Percentiles rank a stretch among this genome's conserved stretches.
Evolutionary conservation across 2,113 vertebrate genomes (phyloP).

Genomic region (Nannobrachium achirus): DNA sequence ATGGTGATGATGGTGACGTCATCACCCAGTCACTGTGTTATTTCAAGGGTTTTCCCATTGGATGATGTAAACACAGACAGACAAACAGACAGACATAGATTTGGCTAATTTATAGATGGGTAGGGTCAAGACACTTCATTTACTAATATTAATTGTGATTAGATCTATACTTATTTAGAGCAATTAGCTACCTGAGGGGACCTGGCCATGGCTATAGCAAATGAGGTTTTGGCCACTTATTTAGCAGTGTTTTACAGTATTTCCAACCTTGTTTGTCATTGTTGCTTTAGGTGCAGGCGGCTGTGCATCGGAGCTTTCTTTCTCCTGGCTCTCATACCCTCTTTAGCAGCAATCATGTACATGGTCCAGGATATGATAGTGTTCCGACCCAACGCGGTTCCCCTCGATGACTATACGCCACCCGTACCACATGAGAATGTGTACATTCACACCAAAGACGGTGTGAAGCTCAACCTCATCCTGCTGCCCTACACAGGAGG

Average conservation of each 20-base stretch:
- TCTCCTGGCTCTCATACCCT: slow-evolving; percentile 90
- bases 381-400: slow-evolving; percentile 97
- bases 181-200: too few relatives aligned
- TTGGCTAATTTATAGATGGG: too few relatives aligned
- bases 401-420: slow-evolving; percentile 95
- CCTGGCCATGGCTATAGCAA: too few relatives aligned
- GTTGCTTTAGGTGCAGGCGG: slow-evolving; percentile 96
- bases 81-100: too few relatives aligned
- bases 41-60: too few relatives aligned
- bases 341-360: slow-evolving; percentile 94
- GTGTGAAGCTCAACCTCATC: slow-evolving; percentile 94
- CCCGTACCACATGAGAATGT: slow-evolving; percentile 96
- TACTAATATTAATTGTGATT: not conserved
- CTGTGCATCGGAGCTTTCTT: slow-evolving; percentile 92
- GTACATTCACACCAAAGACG: slow-evolving; percentile 95
- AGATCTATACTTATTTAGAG: too few relatives aligned
- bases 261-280: too few relatives aligned
- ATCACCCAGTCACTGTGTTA: too few relatives aligned
- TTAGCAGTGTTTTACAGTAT: too few relatives aligned
- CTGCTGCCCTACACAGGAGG: slow-evolving; percentile 94
- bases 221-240: not conserved
- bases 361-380: slow-evolving; percentile 98
- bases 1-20: too few relatives aligned
- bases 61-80: too few relatives aligned
- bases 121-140: slow-evolving; percentile 16